Conservation (phyloP, 2,888 invertebrate species). For the Drosophila pseudotakahashii region DNA sequence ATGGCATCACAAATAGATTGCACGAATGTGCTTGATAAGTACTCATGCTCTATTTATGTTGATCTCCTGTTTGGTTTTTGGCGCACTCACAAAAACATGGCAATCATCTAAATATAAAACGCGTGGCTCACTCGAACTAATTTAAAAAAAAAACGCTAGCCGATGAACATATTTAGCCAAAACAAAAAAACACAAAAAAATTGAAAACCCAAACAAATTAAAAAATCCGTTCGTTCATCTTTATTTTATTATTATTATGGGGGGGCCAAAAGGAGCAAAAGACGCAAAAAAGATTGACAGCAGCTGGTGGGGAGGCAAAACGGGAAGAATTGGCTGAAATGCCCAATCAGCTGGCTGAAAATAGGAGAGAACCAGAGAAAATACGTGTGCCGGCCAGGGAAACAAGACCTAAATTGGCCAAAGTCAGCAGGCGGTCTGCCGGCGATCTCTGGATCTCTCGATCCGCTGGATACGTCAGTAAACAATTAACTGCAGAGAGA, state of each 20-base stretch:
- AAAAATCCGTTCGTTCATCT: slow-evolving; percentile 23
- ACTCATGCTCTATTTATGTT: slow-evolving; percentile 46
- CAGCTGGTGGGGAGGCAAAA: slow-evolving; percentile 16
- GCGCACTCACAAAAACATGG: slow-evolving; percentile 35
- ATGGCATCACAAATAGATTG: slow-evolving; percentile 52
- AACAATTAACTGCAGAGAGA: slow-evolving; percentile 40
- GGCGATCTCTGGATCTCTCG: slow-evolving; percentile 13
- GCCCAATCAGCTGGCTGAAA: slow-evolving; percentile 50
- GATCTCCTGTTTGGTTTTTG: slow-evolving; percentile 13
- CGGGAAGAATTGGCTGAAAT: slow-evolving; percentile 30
- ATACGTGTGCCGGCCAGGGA: slow-evolving; percentile 35
- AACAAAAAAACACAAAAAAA: slow-evolving; percentile 25
- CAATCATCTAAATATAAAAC: slow-evolving; percentile 76
- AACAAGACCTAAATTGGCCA: slow-evolving; percentile 48
- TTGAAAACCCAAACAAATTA: slow-evolving; percentile 50
- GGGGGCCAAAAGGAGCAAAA: neutral
- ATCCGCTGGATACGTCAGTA: slow-evolving; percentile 39
- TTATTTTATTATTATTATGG: slow-evolving; percentile 25
- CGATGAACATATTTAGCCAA: slow-evolving; percentile 63
- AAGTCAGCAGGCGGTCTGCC: slow-evolving; percentile 38
- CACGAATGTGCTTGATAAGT: slow-evolving; percentile 36
- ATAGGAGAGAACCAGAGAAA: slow-evolving; percentile 24
- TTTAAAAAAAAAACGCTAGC: slow-evolving; percentile 55
- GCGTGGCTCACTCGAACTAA: slow-evolving; percentile 74
- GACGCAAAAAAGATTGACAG: slow-evolving; percentile 35